These are phyloP conservation scores for Rousettus leschenaultii DNA, from an alignment of 2,113 vertebrate species.

Conservation along the genomic window DNA sequence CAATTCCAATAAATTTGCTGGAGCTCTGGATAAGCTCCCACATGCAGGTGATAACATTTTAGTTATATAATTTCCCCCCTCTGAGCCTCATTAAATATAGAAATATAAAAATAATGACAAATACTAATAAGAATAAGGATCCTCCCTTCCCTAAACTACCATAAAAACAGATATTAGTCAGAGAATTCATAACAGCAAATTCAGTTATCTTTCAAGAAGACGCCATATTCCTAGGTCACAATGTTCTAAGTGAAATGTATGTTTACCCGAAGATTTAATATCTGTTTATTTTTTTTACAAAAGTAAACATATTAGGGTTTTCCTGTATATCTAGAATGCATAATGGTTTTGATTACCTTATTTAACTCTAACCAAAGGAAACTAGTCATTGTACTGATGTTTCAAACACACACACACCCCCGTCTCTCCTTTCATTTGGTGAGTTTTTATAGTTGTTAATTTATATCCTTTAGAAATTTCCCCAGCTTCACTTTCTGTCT, in stretches of 20 bases:
- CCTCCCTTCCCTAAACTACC: neutral
- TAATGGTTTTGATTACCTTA: conserved; percentile 60
- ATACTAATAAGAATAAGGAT: conserved; percentile 35
- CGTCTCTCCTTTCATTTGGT: conserved; percentile 43
- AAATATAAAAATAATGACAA: conserved; percentile 46
- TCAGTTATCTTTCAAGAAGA: conserved; percentile 61
- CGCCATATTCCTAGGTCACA: conserved; percentile 49
- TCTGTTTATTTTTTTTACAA: conserved; percentile 33
- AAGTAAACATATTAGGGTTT: conserved; percentile 52
- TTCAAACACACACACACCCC: conserved; percentile 24
- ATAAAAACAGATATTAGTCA: conserved; percentile 36
- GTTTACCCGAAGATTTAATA: conserved; percentile 45
- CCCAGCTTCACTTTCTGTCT: conserved; percentile 65
- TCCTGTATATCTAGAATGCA: conserved; percentile 51
- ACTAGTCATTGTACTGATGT: conserved; percentile 3
- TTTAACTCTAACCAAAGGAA: conserved; percentile 59
- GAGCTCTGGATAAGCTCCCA: neutral
- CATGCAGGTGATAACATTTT: neutral
- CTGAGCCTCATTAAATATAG: conserved; percentile 39
- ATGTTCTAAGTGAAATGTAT: conserved; percentile 66
- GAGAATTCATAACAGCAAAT: conserved; percentile 51
- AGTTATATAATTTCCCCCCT: neutral
- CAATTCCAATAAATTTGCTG: conserved; percentile 35
- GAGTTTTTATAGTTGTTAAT: conserved; percentile 45
- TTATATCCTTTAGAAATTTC: conserved; percentile 70